Evolutionary conservation across 2,797 vertebrate genomes (phyloP).

Genomic region (Sphaeramia orbicularis): DNA sequence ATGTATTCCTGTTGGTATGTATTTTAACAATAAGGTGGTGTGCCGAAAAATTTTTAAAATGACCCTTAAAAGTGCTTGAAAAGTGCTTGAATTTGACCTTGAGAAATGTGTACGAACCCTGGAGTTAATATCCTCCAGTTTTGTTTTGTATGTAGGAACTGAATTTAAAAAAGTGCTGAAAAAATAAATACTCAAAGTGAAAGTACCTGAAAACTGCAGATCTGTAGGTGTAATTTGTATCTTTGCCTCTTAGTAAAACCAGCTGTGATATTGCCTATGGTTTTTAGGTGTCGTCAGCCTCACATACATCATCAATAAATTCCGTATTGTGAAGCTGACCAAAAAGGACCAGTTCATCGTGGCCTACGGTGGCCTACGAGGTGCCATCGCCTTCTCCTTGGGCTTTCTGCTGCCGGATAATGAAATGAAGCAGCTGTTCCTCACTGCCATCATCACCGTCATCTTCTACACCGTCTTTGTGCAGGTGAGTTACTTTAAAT

Average conservation of each 20-base stretch:
- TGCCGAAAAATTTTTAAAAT: no score
- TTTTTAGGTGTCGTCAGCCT: constrained; percentile 91
- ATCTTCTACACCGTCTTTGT: constrained; percentile 99
- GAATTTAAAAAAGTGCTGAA: no score
- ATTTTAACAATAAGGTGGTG: no score
- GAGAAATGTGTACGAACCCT: no score
- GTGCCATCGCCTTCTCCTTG: constrained; percentile 98
- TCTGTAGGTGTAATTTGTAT: not conserved
- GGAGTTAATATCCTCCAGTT: no score
- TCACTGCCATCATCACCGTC: constrained; percentile 97
- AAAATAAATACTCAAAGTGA: no score
- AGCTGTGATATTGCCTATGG: no score
- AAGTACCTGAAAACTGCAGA: no score
- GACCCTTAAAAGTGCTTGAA: no score
- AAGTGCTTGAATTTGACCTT: no score
- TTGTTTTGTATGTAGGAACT: no score
- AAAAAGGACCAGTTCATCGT: constrained; percentile 99
- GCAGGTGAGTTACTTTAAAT: constrained; percentile 84
- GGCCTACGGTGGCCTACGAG: constrained; percentile 95
- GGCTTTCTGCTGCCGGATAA: constrained; percentile 87
- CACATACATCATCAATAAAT: constrained; percentile 96
- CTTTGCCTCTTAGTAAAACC: not conserved
- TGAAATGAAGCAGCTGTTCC: constrained; percentile 90
- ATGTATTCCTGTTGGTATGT: no score
- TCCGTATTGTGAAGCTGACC: constrained; percentile 97